phyloP scores from a whole-genome alignment of 2,113 vertebrate species.

The Suncus etruscus region DNA sequence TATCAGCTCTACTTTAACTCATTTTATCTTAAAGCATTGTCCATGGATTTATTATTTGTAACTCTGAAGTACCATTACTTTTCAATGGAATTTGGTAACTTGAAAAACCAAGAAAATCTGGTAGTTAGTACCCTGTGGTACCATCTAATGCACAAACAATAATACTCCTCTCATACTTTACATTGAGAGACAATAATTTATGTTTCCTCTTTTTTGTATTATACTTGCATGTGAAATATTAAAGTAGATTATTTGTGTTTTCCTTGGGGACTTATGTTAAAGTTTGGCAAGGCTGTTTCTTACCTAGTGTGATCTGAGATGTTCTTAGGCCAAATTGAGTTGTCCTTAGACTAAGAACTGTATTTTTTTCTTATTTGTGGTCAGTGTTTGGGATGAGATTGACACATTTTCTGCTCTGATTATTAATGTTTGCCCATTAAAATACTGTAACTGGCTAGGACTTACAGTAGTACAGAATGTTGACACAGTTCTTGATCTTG shows the following conservation, averaged over 20 bases:
- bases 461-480: slow-evolving; percentile 10
- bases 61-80: slow-evolving; percentile 23
- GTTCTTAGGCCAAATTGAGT: slow-evolving; percentile 41
- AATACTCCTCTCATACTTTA: slow-evolving; percentile 18
- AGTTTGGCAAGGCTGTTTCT: slow-evolving; percentile 44
- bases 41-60: slow-evolving; percentile 24
- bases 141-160: slow-evolving; percentile 28
- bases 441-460: background rate
- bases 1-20: slow-evolving; percentile 1
- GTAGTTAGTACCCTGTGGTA: slow-evolving; percentile 29
- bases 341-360: background rate
- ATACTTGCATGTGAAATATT: slow-evolving; percentile 7
- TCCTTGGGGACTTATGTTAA: slow-evolving; percentile 43
- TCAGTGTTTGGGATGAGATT: slow-evolving; percentile 51
- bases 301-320: slow-evolving; percentile 43
- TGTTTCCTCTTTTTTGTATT: slow-evolving; percentile 38
- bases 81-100: slow-evolving; percentile 32
- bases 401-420: slow-evolving; percentile 41
- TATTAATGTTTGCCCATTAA: slow-evolving; percentile 43
- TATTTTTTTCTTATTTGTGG: slow-evolving; percentile 56
- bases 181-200: background rate
- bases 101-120: slow-evolving; percentile 31
- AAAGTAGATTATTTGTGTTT: background rate
- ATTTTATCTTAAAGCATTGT: slow-evolving; percentile 42
- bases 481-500: background rate